Percentiles rank a stretch among this genome's conserved stretches.
phyloP scores from a whole-genome alignment of 2,113 vertebrate species.

The Carassius auratus region DNA sequence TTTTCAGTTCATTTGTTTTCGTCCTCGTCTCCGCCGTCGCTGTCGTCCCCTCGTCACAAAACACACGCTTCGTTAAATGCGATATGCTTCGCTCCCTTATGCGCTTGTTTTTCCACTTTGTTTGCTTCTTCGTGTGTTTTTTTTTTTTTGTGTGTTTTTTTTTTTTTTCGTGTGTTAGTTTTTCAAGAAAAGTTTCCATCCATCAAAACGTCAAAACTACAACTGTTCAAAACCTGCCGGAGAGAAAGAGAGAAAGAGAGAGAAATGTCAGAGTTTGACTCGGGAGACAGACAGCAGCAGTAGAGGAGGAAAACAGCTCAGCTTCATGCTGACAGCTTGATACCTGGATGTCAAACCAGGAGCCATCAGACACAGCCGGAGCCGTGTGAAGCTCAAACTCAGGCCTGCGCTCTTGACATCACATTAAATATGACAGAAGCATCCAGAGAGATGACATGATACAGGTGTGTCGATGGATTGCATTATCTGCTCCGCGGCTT shows the following conservation, averaged over 20 bases:
- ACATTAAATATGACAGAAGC: slow-evolving; percentile 2
- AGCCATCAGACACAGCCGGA: slow-evolving; percentile 29
- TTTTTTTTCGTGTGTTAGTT: slow-evolving; percentile 39
- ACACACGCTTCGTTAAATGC: slow-evolving; percentile 44
- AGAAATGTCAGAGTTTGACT: slow-evolving; percentile 44
- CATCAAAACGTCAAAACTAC: slow-evolving; percentile 46
- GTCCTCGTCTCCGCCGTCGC: slow-evolving; percentile 37
- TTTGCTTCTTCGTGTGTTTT: slow-evolving; percentile 27
- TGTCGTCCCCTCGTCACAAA: slow-evolving; percentile 28
- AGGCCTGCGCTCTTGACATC: slow-evolving; percentile 22
- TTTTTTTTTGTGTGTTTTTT: slow-evolving; percentile 29
- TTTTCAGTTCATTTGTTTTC: slow-evolving; percentile 33
- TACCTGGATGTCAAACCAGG: slow-evolving; percentile 34
- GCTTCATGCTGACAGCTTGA: slow-evolving; percentile 31
- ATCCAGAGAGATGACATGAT: slow-evolving; percentile 23
- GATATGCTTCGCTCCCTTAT: slow-evolving; percentile 48
- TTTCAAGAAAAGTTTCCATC: slow-evolving; percentile 57
- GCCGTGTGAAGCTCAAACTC: slow-evolving; percentile 33
- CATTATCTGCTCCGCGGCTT: neutral
- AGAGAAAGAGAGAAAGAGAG: slow-evolving; percentile 39
- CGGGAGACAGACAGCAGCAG: slow-evolving; percentile 17
- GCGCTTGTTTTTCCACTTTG: neutral
- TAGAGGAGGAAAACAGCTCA: slow-evolving; percentile 11
- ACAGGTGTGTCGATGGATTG: slow-evolving; percentile 23
- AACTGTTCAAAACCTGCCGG: slow-evolving; percentile 54